phyloP scores from a whole-genome alignment of 2,797 vertebrate species.

The Tarsius wallacei region DNA sequence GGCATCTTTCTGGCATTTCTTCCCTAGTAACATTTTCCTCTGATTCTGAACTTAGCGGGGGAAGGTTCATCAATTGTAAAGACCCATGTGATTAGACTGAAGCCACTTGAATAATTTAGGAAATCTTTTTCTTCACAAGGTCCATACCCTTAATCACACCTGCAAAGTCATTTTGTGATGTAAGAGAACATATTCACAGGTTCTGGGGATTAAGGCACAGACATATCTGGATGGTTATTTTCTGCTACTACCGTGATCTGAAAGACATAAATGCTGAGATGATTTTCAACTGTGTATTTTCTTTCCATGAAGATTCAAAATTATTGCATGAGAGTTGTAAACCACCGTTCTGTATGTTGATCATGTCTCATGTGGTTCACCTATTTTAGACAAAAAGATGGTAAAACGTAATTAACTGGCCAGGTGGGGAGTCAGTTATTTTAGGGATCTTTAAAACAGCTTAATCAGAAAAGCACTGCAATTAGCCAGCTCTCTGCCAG shows the following conservation, averaged over 20 bases:
- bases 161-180: neutral
- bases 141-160: neutral
- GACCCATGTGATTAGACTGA: neutral
- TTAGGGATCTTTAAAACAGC: neutral
- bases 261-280: conserved; percentile 7
- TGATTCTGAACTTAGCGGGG: neutral
- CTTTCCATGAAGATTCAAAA: neutral
- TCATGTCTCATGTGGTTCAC: neutral
- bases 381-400: neutral
- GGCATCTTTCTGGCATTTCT: neutral
- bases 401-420: neutral
- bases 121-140: neutral
- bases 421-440: neutral
- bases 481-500: neutral
- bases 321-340: neutral
- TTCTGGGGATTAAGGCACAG: neutral
- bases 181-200: neutral
- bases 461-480: conserved; percentile 45
- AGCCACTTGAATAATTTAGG: neutral
- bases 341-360: neutral
- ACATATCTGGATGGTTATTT: neutral
- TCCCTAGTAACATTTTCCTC: neutral
- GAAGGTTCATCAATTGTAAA: neutral
- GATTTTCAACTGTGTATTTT: neutral
- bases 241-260: neutral